Conservation (phyloP, 1,140 invertebrate species). For the Drosophila mojavensis region DNA sequence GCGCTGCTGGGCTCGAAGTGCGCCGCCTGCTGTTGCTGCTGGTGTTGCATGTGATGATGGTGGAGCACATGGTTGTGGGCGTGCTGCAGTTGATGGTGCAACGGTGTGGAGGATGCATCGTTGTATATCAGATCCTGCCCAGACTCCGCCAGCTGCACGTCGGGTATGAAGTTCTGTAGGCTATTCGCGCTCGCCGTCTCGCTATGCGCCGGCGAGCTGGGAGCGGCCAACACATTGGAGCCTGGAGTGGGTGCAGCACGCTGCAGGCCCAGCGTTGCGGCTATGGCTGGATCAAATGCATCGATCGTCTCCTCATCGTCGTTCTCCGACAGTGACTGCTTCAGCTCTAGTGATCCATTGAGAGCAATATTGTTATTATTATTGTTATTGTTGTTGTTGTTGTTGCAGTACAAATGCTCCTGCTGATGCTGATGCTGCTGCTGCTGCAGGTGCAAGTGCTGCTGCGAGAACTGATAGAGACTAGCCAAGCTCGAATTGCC, state of each 20-base stretch:
- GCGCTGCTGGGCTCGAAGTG: constrained; percentile 45
- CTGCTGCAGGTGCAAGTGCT: constrained; percentile 50
- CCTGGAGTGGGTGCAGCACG: neutral
- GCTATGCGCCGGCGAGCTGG: constrained; percentile 58
- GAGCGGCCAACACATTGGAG: constrained; percentile 11
- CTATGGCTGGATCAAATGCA: constrained; percentile 72
- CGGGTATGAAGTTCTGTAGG: constrained; percentile 77
- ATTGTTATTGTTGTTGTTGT: constrained; percentile 12
- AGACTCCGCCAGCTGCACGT: constrained; percentile 73
- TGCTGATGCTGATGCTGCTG: constrained; percentile 48
- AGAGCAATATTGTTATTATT: constrained; percentile 24
- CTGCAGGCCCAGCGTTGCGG: constrained; percentile 51
- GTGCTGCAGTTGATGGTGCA: constrained; percentile 39
- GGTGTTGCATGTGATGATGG: constrained; percentile 39
- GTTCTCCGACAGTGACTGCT: constrained; percentile 75
- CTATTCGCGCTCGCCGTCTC: constrained; percentile 78
- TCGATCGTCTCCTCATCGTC: constrained; percentile 80
- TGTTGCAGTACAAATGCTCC: constrained; percentile 61
- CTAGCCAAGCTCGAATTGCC: constrained; percentile 63
- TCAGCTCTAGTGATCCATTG: constrained; percentile 56
- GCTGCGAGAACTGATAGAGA: constrained; percentile 69
- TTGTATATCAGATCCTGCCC: constrained; percentile 63
- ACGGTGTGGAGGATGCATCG: constrained; percentile 45
- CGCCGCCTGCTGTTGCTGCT: constrained; percentile 30
- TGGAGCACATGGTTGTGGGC: constrained; percentile 41